Conservation (phyloP, 2,888 invertebrate genomes). For the Siphonodentalium dalli region DNA sequence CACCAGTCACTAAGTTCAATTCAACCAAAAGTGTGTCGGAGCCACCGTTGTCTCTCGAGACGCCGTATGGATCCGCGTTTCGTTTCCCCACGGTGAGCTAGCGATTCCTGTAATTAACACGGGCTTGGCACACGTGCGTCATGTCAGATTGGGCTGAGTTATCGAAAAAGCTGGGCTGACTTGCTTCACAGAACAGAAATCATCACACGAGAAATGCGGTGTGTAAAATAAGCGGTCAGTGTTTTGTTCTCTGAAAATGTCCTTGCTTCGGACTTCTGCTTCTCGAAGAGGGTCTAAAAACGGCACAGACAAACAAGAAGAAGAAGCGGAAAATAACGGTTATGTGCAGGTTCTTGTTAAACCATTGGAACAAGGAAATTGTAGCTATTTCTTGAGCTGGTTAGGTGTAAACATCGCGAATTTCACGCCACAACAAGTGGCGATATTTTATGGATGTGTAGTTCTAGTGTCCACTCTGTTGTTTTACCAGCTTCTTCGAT, state of each 20-base stretch:
- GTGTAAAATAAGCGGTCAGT: too few relatives aligned
- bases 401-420: constrained; percentile 48
- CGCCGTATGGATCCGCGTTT: too few relatives aligned
- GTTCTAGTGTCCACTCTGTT: constrained; percentile 41
- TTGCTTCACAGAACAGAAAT: too few relatives aligned
- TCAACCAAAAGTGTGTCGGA: too few relatives aligned
- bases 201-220: too few relatives aligned
- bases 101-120: too few relatives aligned
- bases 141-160: too few relatives aligned
- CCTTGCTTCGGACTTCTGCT: constrained; percentile 46
- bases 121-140: too few relatives aligned
- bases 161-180: too few relatives aligned
- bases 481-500: constrained; percentile 49
- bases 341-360: constrained; percentile 71
- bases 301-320: constrained; percentile 52
- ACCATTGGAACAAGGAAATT: constrained; percentile 57
- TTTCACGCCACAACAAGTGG: constrained; percentile 47
- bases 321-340: constrained; percentile 76
- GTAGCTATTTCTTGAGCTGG: constrained; percentile 52
- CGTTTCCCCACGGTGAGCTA: too few relatives aligned
- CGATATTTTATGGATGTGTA: constrained; percentile 45
- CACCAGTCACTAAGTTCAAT: too few relatives aligned
- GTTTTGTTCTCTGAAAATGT: constrained; percentile 39
- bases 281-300: constrained; percentile 54
- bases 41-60: too few relatives aligned